Percentiles rank a stretch among this genome's conserved stretches.
Conservation (phyloP, 1,140 invertebrate species). For the Scaptomyza graminum region DNA sequence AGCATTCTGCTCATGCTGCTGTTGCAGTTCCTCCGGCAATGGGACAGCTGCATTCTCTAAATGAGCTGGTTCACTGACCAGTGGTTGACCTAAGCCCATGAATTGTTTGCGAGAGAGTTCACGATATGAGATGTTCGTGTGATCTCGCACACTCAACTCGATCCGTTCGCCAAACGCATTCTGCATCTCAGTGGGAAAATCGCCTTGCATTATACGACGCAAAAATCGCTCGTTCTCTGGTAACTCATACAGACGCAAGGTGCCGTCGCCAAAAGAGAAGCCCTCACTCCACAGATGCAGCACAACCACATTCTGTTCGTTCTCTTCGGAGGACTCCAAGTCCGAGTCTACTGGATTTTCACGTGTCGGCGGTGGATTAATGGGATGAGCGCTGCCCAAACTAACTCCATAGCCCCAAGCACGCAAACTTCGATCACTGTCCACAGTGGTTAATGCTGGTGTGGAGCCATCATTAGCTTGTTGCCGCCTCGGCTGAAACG, state of each 20-base stretch:
- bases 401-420: conserved; percentile 56
- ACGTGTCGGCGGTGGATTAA: conserved; percentile 44
- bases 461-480: conserved; percentile 48
- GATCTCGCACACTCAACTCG: conserved; percentile 58
- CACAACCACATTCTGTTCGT: conserved; percentile 52
- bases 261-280: conserved; percentile 60
- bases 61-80: conserved; percentile 14
- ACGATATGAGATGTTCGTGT: conserved; percentile 56
- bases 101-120: conserved; percentile 58
- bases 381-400: conserved; percentile 64
- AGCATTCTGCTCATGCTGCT: conserved; percentile 3
- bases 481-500: conserved; percentile 27
- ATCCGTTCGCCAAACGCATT: conserved; percentile 29
- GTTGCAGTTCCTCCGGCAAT: neutral
- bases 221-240: conserved; percentile 62
- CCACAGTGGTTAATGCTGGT: conserved; percentile 56
- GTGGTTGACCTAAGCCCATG: conserved; percentile 50
- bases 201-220: conserved; percentile 56
- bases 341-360: conserved; percentile 34
- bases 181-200: conserved; percentile 60
- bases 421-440: conserved; percentile 59
- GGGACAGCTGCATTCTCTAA: neutral
- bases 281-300: conserved; percentile 69
- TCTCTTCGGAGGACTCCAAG: conserved; percentile 48
- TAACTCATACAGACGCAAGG: conserved; percentile 40